These are phyloP conservation scores for Nycticebus coucang DNA, from an alignment of 2,113 vertebrate species.

Conservation along the genomic window DNA sequence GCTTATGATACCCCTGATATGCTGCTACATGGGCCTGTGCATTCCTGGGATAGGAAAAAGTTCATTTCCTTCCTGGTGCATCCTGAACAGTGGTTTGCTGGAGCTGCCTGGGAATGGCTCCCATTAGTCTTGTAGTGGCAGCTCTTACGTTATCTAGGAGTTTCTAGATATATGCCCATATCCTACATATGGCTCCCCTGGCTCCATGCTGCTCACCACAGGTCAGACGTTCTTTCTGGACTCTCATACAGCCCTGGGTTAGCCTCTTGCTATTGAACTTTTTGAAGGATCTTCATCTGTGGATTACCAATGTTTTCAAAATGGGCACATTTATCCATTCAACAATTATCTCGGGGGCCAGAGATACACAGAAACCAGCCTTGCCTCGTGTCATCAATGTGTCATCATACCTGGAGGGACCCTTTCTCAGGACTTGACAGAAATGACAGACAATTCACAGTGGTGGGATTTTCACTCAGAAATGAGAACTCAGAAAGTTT, in stretches of 20 bases:
- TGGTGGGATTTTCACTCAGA: neutral
- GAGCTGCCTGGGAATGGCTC: neutral
- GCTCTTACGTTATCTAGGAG: too few species aligned
- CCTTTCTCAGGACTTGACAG: neutral
- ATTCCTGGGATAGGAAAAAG: neutral
- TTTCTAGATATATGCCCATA: neutral
- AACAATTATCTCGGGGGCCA: neutral
- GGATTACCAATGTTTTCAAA: too few species aligned
- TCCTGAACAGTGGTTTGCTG: neutral
- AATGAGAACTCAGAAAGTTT: neutral
- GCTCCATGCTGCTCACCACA: neutral
- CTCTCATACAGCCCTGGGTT: too few species aligned
- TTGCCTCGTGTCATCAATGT: too few species aligned
- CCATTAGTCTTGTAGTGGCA: neutral
- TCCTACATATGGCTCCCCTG: neutral
- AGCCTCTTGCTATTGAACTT: neutral
- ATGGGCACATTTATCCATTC: neutral
- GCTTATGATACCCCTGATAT: neutral
- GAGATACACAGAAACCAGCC: neutral
- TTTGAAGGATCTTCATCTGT: neutral
- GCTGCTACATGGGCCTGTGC: neutral
- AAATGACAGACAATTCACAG: neutral
- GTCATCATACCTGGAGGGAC: neutral
- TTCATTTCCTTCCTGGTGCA: neutral
- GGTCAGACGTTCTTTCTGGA: rapidly evolving